These are phyloP conservation scores for Berghia stephanieae DNA, from an alignment of 1,140 invertebrate species.

Conservation along the genomic window DNA sequence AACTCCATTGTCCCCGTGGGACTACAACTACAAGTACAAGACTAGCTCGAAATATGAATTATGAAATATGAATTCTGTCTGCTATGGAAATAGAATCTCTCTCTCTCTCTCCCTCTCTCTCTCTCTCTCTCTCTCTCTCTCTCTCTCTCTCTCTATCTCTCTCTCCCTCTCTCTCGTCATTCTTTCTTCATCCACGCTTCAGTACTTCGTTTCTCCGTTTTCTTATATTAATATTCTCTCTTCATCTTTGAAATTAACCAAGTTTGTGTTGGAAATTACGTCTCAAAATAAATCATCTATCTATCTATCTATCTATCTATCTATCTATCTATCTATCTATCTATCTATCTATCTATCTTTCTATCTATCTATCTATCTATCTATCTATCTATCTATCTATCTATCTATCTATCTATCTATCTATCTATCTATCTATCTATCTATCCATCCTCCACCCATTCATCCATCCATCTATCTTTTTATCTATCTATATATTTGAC, in stretches of 20 bases:
- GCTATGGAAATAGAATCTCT: neutral
- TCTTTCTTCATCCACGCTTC: neutral
- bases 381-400: too few species aligned
- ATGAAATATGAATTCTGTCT: neutral
- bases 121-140: neutral
- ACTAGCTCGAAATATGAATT: neutral
- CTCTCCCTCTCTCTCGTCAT: neutral
- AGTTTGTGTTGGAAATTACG: neutral
- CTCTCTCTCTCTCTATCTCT: neutral
- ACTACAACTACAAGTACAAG: neutral
- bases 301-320: too few species aligned
- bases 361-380: too few species aligned
- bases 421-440: too few species aligned
- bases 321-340: too few species aligned
- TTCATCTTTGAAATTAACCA: neutral
- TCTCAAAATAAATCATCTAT: too few species aligned
- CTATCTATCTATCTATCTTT: too few species aligned
- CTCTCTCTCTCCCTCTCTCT: conserved; percentile 19
- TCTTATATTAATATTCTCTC: neutral
- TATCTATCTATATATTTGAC: too few species aligned
- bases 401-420: too few species aligned
- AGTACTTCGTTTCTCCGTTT: neutral
- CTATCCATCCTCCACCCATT: too few species aligned
- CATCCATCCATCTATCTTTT: too few species aligned
- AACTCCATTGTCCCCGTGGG: neutral